Evolutionary conservation across 2,797 vertebrate genomes (phyloP).

Genomic region (Meriones psammophilus): DNA sequence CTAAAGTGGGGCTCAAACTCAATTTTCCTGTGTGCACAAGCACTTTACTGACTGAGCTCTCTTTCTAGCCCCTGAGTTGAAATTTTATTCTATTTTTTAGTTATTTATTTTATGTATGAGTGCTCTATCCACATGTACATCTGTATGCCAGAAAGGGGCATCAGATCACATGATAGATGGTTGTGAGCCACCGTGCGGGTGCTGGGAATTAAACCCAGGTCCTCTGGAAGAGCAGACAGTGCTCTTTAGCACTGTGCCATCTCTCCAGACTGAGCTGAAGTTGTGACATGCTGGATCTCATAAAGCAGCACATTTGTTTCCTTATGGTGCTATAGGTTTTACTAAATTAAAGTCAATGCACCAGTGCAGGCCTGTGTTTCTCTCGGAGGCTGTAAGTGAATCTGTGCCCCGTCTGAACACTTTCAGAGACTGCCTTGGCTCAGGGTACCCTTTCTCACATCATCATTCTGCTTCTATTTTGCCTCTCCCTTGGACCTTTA

Average conservation of each 20-base stretch:
- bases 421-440: background rate
- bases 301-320: background rate
- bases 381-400: background rate
- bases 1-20: too few species aligned
- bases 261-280: background rate
- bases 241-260: background rate
- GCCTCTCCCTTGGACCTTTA: background rate
- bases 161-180: too few species aligned
- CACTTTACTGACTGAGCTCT: background rate
- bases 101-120: too few species aligned
- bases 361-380: background rate
- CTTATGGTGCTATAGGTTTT: background rate
- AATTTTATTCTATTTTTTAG: background rate
- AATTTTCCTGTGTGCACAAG: too few species aligned
- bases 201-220: too few species aligned
- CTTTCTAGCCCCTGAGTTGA: background rate
- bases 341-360: background rate
- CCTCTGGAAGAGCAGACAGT: too few species aligned
- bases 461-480: background rate
- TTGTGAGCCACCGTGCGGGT: too few species aligned
- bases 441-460: background rate
- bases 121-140: too few species aligned
- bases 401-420: background rate
- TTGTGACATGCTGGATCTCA: background rate
- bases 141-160: too few species aligned